phyloP scores from a whole-genome alignment of 2,113 vertebrate species.

The Plectropomus leopardus region DNA sequence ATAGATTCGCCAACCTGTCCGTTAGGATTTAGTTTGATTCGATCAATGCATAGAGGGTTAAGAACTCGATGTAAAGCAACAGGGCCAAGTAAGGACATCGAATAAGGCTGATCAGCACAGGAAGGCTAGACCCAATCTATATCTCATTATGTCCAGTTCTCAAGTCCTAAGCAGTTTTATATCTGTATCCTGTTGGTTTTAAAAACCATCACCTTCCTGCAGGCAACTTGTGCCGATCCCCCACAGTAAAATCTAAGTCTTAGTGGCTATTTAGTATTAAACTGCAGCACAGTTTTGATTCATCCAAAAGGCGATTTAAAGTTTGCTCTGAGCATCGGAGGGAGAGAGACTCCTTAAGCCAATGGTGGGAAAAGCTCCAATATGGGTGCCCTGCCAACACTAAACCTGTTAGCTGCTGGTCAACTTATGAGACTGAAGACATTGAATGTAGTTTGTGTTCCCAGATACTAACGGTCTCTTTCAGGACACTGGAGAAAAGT shows the following conservation, averaged over 20 bases:
- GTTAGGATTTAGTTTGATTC: constrained; percentile 12
- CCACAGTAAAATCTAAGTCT: not conserved
- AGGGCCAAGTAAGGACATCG: constrained; percentile 8
- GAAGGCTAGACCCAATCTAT: constrained; percentile 8
- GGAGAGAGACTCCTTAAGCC: not conserved
- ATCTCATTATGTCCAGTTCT: constrained; percentile 3
- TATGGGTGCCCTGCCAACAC: not conserved
- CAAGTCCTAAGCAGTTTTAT: constrained; percentile 9
- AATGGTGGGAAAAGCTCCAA: constrained; percentile 5
- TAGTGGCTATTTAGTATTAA: not conserved
- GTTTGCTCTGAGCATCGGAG: constrained; percentile 1
- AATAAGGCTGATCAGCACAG: not conserved
- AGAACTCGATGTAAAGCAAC: constrained; percentile 3
- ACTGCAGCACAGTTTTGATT: not conserved
- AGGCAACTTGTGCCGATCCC: not conserved
- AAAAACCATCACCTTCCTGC: constrained; percentile 8
- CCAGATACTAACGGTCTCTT: not conserved
- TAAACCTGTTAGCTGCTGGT: constrained; percentile 4
- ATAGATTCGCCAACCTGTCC: constrained; percentile 8
- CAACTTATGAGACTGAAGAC: constrained; percentile 3
- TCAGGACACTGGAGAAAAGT: not conserved
- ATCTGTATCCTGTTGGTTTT: constrained; percentile 4
- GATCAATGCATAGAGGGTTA: constrained; percentile 5
- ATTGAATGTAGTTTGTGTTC: not conserved
- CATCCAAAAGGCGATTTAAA: not conserved